These are phyloP conservation scores for Condylura cristata DNA, from an alignment of 2,113 vertebrate species.

Conservation along the genomic window DNA sequence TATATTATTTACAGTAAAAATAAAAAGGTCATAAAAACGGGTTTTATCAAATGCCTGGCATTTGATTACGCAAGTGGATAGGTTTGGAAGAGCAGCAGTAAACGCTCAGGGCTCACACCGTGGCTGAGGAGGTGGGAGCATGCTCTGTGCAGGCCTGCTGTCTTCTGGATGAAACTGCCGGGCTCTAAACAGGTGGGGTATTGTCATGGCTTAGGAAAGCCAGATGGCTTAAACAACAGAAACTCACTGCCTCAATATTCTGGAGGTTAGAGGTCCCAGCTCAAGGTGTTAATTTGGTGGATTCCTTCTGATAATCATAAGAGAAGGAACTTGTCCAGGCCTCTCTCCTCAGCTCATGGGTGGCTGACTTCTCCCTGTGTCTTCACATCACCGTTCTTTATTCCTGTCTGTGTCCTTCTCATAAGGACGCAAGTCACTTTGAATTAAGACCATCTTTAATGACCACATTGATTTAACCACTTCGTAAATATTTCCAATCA, in stretches of 20 bases:
- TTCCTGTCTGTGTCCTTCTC: not conserved
- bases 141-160: accelerated
- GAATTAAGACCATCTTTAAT: not conserved
- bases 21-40: not conserved
- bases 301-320: not conserved
- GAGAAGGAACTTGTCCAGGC: not conserved
- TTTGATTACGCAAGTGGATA: not conserved
- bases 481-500: not conserved
- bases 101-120: not conserved
- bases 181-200: not conserved
- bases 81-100: not conserved
- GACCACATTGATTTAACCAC: not conserved
- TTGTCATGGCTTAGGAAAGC: not conserved
- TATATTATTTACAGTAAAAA: not conserved
- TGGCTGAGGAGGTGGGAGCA: not conserved
- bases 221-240: not conserved
- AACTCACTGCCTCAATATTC: not conserved
- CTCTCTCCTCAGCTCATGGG: not conserved
- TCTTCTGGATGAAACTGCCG: not conserved
- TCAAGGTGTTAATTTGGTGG: not conserved
- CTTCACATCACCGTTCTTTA: not conserved
- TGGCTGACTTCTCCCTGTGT: not conserved
- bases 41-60: no score
- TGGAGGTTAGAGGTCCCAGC: not conserved
- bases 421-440: not conserved